Base-by-base conservation (phyloP, 2,888 invertebrate species). In the Dermolepida albohirtum region DNA sequence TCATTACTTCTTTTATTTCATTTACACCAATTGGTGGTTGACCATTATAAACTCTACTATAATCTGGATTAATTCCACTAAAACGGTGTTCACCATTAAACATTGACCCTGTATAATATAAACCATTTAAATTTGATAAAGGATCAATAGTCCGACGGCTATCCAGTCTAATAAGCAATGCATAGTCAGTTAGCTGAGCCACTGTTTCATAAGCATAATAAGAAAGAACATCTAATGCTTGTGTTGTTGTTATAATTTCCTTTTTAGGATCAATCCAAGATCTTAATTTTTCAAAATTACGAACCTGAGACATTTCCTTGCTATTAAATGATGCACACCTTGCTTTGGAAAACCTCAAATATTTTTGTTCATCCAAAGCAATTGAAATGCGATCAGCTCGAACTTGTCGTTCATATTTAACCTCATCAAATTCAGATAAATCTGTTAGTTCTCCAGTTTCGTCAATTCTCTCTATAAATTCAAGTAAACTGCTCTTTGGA, bases 171-270 rank as follows among this genome's bases (percentile, higher is more conserved):
- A 95, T 90, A 54, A 96, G 80, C 70, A 96, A 89, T 0, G 94
- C 92, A 74, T 92, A 89, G 83, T 96, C 96, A 1, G 94, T 90
- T 67, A 96, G 89, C 80, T 95, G 92, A 0, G 96, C 96, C 6
- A 97, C 92, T 0, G 94, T 94, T 84, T 97, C 96, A 80, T 94
- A 94, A 0, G 95, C 95, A 73, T 96, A 85, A 79, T 95, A 96
- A 52, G 92, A 89, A 70, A 97, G 82, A 2, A 96, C 90, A 78
- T 93, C 92, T 75, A 93, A 84, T 0, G 92, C 93, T 55, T 88
- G 84, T 14, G 85, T 82, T 0, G 87, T 84, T 55, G 92, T 86
- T 49, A 86, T 88, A 16, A 90, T 79, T 71, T 91, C 90, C 41
- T 87, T 86, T 4, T 85, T 87, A 0, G 90, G 86, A 71, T 89